Conservation (phyloP, 2,797 vertebrate genomes). For the Botia kubotai region DNA sequence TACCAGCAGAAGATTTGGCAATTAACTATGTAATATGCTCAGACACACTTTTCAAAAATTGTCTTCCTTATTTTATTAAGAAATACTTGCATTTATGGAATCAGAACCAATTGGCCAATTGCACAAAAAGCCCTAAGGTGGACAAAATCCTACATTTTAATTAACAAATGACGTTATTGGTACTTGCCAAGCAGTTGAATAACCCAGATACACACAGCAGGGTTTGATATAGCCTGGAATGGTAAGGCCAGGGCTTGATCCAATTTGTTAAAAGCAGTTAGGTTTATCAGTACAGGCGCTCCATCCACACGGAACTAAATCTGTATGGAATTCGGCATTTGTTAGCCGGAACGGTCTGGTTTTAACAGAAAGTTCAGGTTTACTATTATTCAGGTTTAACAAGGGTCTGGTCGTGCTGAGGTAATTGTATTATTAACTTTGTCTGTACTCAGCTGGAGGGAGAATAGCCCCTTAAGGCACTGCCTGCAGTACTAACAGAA, state of each 20-base stretch:
- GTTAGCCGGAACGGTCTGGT: neutral
- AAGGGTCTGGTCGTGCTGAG: neutral
- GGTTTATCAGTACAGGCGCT: neutral
- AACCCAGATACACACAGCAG: neutral
- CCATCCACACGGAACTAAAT: too few relatives aligned
- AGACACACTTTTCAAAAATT: neutral
- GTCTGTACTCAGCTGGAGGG: neutral
- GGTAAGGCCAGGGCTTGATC: neutral
- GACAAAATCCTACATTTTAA: neutral
- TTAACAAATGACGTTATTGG: neutral
- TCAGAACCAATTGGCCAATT: neutral
- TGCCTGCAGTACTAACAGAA: conserved; percentile 36
- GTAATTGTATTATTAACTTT: neutral
- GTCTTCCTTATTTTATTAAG: neutral
- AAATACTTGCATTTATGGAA: neutral
- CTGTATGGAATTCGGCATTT: too few relatives aligned
- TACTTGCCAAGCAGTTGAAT: neutral
- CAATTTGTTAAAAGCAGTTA: neutral
- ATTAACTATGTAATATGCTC: neutral
- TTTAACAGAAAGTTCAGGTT: neutral
- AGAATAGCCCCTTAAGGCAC: conserved; percentile 36
- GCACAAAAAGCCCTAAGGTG: neutral
- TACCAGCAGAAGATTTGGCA: neutral
- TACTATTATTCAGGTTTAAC: neutral
- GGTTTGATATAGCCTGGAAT: neutral